Percentiles rank a stretch among this genome's conserved stretches.
These are phyloP conservation scores for Ditula angustiorana DNA, from an alignment of 2,888 invertebrate genomes.

Conservation along the genomic window DNA sequence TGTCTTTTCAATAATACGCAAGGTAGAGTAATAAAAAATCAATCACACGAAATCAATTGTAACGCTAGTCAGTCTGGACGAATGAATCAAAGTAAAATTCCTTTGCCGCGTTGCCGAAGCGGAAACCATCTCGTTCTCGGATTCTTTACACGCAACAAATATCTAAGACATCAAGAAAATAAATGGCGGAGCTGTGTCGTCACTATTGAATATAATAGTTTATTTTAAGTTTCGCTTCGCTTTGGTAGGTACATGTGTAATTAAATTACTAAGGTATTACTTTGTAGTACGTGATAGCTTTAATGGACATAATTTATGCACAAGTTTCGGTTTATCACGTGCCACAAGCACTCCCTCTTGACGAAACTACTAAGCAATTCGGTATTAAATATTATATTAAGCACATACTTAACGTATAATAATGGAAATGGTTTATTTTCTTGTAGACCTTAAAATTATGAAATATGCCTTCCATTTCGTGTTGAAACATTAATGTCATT, in stretches of 20 bases:
- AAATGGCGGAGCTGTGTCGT: background rate
- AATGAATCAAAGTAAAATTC: constrained; percentile 1
- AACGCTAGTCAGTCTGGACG: background rate
- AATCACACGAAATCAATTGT: background rate
- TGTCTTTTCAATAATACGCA: background rate
- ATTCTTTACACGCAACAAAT: background rate
- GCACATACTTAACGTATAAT: background rate
- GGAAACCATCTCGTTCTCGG: background rate
- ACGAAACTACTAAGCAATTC: background rate
- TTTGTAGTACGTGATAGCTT: constrained; percentile 1
- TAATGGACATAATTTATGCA: background rate
- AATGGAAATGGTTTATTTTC: background rate
- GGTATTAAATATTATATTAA: background rate
- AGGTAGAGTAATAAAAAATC: background rate
- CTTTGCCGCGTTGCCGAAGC: constrained; percentile 2
- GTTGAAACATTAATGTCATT: no score
- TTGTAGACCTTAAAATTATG: background rate
- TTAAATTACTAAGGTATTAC: background rate
- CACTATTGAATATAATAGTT: background rate
- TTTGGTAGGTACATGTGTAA: background rate
- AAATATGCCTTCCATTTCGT: background rate
- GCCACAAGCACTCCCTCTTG: background rate
- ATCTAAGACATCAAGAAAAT: background rate
- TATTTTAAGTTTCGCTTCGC: background rate
- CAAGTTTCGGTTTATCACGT: background rate